A percentile compares a stretch with the other conserved stretches of the same genome.
phyloP scores from a whole-genome alignment of 1,140 invertebrate genomes.

The Pseudomyrmex concolor region DNA sequence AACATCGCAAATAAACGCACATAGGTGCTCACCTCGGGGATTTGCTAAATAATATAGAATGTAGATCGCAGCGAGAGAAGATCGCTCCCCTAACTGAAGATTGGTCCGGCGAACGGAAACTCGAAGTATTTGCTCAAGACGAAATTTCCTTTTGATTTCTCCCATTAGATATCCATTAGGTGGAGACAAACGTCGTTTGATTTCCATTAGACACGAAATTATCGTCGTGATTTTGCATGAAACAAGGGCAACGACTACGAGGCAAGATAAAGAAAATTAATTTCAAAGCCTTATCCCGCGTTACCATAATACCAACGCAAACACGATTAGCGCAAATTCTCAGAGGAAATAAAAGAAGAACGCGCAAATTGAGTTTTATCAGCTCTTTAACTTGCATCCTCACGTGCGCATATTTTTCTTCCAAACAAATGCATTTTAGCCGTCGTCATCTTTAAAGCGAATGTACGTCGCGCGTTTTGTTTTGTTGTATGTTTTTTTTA shows the following conservation, averaged over 20 bases:
- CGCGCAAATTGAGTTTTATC: background rate
- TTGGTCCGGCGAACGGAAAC: background rate
- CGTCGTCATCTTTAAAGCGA: slow-evolving; percentile 24
- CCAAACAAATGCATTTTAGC: slow-evolving; percentile 45
- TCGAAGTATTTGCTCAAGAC: slow-evolving; percentile 1
- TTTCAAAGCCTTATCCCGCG: background rate
- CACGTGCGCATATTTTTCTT: slow-evolving; percentile 24
- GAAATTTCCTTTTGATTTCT: slow-evolving; percentile 33
- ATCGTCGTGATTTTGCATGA: no score
- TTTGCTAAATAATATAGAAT: slow-evolving; percentile 15
- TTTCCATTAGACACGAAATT: slow-evolving; percentile 14
- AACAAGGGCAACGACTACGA: no score
- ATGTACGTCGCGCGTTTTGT: background rate
- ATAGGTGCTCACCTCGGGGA: background rate
- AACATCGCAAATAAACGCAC: slow-evolving; percentile 21
- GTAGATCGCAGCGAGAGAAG: background rate
- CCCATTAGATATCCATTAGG: slow-evolving; percentile 29
- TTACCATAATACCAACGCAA: background rate
- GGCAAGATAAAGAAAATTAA: no score
- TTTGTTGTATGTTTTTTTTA: background rate
- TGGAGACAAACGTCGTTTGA: background rate
- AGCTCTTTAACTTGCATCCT: slow-evolving; percentile 22
- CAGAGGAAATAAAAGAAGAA: background rate
- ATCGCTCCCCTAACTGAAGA: background rate
- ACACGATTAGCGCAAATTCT: slow-evolving; percentile 22